A percentile compares a stretch with the other conserved stretches of the same genome.
Evolutionary conservation across 2,797 vertebrate species (phyloP).

Genomic region (Erethizon dorsatum): DNA sequence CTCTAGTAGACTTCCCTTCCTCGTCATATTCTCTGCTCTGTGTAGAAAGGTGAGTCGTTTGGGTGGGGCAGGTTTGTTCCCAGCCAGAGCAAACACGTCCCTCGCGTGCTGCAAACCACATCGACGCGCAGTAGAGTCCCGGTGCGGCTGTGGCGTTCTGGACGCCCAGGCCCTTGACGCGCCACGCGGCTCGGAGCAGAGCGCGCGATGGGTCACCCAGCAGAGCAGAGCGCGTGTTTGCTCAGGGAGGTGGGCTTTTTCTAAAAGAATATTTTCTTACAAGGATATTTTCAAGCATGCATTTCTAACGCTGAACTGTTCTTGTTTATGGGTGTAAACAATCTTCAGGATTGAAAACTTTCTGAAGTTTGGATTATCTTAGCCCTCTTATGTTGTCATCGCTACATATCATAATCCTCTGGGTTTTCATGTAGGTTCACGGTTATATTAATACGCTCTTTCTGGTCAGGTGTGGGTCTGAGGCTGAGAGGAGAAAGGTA

Average conservation of each 20-base stretch:
- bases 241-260: too few species aligned
- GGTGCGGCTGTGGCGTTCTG: neutral
- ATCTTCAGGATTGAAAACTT: conserved; percentile 23
- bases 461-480: neutral
- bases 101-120: neutral
- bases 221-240: neutral
- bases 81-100: neutral
- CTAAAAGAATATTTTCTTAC: too few species aligned
- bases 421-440: neutral
- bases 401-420: neutral
- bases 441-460: neutral
- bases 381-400: neutral
- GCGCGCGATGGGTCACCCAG: neutral
- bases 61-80: neutral
- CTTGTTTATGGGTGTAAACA: neutral
- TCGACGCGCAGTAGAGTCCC: neutral
- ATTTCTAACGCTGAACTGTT: neutral
- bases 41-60: neutral
- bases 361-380: neutral
- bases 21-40: neutral
- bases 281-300: neutral
- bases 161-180: too few species aligned
- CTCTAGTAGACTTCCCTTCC: neutral
- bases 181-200: neutral
- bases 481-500: neutral